Base-by-base conservation (phyloP, 2,113 vertebrate genomes). In the Hyperoodon ampullatus region DNA sequence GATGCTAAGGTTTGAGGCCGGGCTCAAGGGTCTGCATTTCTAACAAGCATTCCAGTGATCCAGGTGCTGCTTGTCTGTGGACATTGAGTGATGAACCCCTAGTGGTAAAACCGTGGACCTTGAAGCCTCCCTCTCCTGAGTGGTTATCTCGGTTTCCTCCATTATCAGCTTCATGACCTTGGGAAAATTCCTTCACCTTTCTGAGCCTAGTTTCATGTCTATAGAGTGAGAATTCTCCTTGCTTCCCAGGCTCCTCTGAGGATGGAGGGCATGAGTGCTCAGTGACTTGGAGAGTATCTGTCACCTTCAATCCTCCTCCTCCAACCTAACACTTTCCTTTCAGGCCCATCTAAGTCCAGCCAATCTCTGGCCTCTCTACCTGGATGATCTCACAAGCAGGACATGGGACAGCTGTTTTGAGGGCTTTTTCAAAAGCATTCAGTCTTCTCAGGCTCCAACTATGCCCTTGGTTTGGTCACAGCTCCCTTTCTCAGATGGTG, bases 201-300 rank as follows among this genome's bases (percentile, higher is more conserved):
- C 15, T 0, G 28, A 88, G 61, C 2, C 53, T 16, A 15, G 84
- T 30, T 87, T 50, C 39, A 13, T 28, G 2, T 75, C 42, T 84
- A 2, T 1, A 23, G 42, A 16, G 12, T 21, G 3, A 7, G 39
- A 18, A 18, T 6, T 10, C 44, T 11, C 19, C 21, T 71, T n/a
- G 15, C 3, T 68, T 82, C 14, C 19, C 50, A 26, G 72, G 16
- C 39, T 35, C 24, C 1, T 7, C 3, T 30, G 39, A 30, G 33
- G 28, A 18, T 2, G 26, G 4, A 35, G 24, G 11, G 74, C 77
- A 33, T 0, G 4, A 8, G 16, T 0, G 2, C 6, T 63, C 10
- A 3, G 13, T 23, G 4, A 1, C 26, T 71, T 13, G 5, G n/a
- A 42, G 2, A 21, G 65, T 14, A 3, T 12, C 42, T 55, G 50